Conservation (phyloP, 2,113 vertebrate genomes). For the Misgurnus anguillicaudatus region DNA sequence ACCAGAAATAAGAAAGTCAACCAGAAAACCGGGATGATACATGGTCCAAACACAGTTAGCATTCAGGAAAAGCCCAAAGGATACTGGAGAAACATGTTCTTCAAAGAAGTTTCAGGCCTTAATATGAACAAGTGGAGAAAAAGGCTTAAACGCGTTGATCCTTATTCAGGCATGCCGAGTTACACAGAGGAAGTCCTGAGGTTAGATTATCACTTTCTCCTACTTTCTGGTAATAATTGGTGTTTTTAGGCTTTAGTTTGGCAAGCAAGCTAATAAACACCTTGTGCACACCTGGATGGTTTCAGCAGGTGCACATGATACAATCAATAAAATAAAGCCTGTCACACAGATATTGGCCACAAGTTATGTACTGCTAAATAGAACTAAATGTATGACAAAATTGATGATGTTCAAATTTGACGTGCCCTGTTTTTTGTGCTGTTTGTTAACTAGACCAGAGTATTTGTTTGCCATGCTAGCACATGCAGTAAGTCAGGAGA, state of each 20-base stretch:
- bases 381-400: too few species aligned
- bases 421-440: too few species aligned
- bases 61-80: constrained; percentile 66
- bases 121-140: constrained; percentile 67
- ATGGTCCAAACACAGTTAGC: constrained; percentile 49
- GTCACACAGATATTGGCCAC: too few species aligned
- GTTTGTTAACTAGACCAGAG: background rate
- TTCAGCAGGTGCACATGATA: too few species aligned
- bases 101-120: constrained; percentile 68
- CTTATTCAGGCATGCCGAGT: constrained; percentile 77
- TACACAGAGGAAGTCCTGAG: constrained; percentile 76
- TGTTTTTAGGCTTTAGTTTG: too few species aligned
- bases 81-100: constrained; percentile 83
- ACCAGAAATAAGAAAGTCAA: constrained; percentile 58
- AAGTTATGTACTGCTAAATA: too few species aligned
- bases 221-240: too few species aligned
- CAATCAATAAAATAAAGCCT: too few species aligned
- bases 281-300: too few species aligned
- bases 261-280: too few species aligned
- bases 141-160: constrained; percentile 70
- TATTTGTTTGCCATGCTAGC: background rate
- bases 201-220: constrained; percentile 51
- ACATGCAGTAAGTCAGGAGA: too few species aligned
- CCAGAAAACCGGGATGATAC: constrained; percentile 51
- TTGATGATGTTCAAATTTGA: too few species aligned